Conservation (phyloP, 2,113 vertebrate genomes). For the Gymnobelideus leadbeateri region DNA sequence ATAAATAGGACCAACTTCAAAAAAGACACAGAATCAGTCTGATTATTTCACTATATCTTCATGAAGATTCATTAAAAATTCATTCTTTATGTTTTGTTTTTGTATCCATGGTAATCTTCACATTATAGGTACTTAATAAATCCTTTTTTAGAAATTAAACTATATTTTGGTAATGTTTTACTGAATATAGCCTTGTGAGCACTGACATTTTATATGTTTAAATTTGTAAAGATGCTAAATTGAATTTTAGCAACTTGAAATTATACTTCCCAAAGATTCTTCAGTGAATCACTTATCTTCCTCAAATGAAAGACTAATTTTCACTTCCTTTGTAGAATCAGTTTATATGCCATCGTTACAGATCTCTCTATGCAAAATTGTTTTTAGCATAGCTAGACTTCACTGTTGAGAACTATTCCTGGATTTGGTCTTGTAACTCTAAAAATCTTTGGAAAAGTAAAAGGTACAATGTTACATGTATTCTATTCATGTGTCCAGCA, state of each 20-base stretch:
- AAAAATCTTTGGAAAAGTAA: conserved; percentile 18
- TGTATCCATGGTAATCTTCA: neutral
- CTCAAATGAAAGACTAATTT: conserved; percentile 41
- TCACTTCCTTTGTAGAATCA: conserved; percentile 13
- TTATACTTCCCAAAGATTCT: neutral
- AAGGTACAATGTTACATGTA: neutral
- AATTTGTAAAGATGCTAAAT: neutral
- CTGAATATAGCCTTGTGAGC: neutral
- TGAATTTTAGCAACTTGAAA: conserved; percentile 37
- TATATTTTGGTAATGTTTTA: neutral
- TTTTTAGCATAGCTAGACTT: conserved; percentile 1
- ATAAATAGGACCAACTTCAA: neutral
- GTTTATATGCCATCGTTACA: neutral
- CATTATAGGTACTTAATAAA: neutral
- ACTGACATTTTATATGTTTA: neutral
- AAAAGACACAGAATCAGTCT: neutral
- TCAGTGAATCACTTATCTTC: conserved; percentile 21
- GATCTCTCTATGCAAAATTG: neutral
- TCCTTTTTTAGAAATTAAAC: neutral
- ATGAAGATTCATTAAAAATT: neutral
- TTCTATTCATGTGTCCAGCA: neutral
- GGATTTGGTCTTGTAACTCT: neutral
- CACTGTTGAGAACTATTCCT: neutral
- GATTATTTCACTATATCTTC: neutral
- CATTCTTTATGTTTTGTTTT: neutral